These are phyloP conservation scores for Propithecus deckenii DNA, from an alignment of 2,797 vertebrate species.

Conservation along the genomic window DNA sequence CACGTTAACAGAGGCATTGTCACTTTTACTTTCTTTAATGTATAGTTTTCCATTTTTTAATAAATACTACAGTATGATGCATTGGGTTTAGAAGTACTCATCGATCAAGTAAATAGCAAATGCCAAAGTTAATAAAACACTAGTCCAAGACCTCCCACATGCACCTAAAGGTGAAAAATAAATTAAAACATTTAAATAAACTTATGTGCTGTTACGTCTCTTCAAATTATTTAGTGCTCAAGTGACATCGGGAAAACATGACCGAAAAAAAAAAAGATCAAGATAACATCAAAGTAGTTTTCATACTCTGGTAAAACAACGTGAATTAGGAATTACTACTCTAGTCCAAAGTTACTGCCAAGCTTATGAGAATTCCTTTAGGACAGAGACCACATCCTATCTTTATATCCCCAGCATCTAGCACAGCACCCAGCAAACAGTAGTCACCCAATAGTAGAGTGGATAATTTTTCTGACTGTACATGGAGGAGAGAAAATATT, in stretches of 20 bases:
- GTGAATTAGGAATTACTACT: neutral
- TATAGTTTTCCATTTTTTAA: neutral
- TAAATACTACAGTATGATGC: neutral
- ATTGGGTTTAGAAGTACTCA: neutral
- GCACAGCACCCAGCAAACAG: neutral
- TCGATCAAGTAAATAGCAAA: neutral
- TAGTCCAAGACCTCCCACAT: neutral
- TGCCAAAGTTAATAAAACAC: neutral
- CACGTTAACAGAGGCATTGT: neutral
- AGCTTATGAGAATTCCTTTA: neutral
- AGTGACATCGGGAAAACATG: neutral
- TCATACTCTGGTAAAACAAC: neutral
- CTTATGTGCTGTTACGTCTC: neutral
- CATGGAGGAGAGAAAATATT: neutral
- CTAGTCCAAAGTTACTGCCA: neutral
- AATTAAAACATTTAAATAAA: neutral
- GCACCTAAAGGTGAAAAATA: neutral
- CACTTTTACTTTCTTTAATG: neutral
- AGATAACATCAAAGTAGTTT: neutral
- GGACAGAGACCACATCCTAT: neutral
- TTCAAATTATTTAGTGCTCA: conserved; percentile 13
- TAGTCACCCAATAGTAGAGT: neutral
- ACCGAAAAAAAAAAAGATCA: neutral
- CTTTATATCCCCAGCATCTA: neutral
- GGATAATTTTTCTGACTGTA: neutral